These are phyloP conservation scores for Salvelinus fontinalis DNA, from an alignment of 2,113 vertebrate genomes.

Conservation along the genomic window DNA sequence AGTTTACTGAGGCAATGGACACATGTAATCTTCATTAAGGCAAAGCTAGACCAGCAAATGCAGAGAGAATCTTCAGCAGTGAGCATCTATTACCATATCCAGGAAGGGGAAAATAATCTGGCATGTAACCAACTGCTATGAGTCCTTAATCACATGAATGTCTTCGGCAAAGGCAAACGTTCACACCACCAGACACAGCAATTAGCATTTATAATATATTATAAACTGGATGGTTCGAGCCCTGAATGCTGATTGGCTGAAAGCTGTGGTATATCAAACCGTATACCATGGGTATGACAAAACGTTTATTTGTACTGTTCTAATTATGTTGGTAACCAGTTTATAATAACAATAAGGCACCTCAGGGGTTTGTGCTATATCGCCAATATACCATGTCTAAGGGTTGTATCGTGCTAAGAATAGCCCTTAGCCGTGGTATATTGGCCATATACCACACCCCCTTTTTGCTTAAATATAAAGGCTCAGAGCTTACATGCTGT, in stretches of 20 bases:
- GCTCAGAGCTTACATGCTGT: neutral
- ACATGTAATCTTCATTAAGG: neutral
- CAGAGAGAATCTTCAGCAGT: neutral
- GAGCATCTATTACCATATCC: neutral
- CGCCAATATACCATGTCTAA: no score
- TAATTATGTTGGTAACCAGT: no score
- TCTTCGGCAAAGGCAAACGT: neutral
- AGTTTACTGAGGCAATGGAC: neutral
- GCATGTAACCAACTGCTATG: neutral
- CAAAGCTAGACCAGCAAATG: neutral
- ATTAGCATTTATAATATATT: neutral
- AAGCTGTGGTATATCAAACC: no score
- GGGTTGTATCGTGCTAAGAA: no score
- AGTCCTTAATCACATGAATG: constrained; percentile 2
- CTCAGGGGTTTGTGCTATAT: no score
- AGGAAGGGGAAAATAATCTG: neutral
- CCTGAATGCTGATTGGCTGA: no score
- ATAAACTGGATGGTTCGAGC: no score
- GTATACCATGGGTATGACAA: no score
- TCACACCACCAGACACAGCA: neutral
- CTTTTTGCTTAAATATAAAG: no score
- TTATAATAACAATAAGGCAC: no score
- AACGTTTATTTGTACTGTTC: no score
- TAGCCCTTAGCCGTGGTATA: neutral
- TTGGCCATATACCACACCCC: neutral